Conservation (phyloP, 1,140 invertebrate genomes). For the Drosophila sechellia region DNA sequence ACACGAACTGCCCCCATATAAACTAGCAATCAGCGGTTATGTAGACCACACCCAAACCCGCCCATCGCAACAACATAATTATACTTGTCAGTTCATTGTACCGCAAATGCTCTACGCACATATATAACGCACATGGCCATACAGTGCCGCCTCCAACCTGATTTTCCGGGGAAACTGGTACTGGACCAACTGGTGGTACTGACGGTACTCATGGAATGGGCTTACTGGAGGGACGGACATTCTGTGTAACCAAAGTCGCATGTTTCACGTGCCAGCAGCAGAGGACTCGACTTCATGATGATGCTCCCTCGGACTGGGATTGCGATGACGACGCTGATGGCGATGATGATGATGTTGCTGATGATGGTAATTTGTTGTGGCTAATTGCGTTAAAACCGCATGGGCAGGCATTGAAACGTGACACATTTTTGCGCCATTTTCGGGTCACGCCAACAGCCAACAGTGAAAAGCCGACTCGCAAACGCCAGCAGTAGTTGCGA, state of each 20-base stretch:
- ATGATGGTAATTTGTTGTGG: conserved; percentile 76
- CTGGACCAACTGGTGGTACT: conserved; percentile 8
- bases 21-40: conserved; percentile 76
- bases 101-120: conserved; percentile 59
- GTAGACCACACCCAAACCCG: conserved; percentile 37
- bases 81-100: conserved; percentile 81
- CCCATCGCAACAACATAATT: conserved; percentile 67
- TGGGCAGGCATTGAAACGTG: conserved; percentile 69
- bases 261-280: conserved; percentile 65
- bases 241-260: conserved; percentile 55
- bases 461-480: conserved; percentile 2
- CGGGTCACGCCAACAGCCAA: conserved; percentile 27
- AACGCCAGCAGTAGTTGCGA: conserved; percentile 20
- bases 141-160: background rate
- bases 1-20: conserved; percentile 57
- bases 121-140: conserved; percentile 14
- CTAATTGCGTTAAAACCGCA: conserved; percentile 79
- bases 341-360: conserved; percentile 28
- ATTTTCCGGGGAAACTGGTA: conserved; percentile 1
- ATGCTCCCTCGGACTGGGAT: conserved; percentile 4
- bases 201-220: conserved; percentile 16
- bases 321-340: conserved; percentile 15
- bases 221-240: conserved; percentile 32
- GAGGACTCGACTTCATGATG: conserved; percentile 30
- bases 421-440: conserved; percentile 71